Percentiles rank a stretch among this genome's conserved stretches.
Evolutionary conservation across 2,797 vertebrate genomes (phyloP).

Genomic region (Pangasius macronema): DNA sequence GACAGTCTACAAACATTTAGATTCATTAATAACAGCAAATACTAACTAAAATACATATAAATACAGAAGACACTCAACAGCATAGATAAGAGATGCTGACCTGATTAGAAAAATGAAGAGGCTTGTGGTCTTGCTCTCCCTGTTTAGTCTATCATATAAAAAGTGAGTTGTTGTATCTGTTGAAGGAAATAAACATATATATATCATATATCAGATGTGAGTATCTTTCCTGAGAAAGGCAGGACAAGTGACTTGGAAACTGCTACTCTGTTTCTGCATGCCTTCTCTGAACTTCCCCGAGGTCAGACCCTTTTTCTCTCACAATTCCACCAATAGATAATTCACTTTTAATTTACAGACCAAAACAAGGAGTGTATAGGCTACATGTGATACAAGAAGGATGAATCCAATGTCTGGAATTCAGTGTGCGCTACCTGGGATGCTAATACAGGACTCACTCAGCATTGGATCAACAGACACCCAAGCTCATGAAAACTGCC

Average conservation of each 20-base stretch:
- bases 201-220: too few relatives aligned
- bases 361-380: not conserved
- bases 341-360: not conserved
- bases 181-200: too few relatives aligned
- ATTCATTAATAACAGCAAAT: not conserved
- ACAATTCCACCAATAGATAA: not conserved
- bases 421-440: not conserved
- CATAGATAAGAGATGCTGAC: not conserved
- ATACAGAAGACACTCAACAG: not conserved
- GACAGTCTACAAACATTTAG: not conserved
- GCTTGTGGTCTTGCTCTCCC: not conserved
- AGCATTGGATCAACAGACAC: too few relatives aligned
- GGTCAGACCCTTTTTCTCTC: not conserved
- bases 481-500: too few relatives aligned
- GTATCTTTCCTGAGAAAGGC: not conserved
- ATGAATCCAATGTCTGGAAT: not conserved
- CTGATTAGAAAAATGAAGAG: not conserved
- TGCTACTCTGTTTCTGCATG: not conserved
- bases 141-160: not conserved
- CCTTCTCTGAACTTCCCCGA: not conserved
- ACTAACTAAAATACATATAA: slow-evolving; percentile 1
- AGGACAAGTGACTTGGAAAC: not conserved
- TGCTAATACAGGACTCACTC: too few relatives aligned
- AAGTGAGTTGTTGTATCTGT: not conserved
- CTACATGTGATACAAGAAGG: not conserved